Evolutionary conservation across 92 coral and sea anemone species (phyloP), one percentile per base, ranked within the genome.

Genomic region (Epizoanthus rinbou): DNA sequence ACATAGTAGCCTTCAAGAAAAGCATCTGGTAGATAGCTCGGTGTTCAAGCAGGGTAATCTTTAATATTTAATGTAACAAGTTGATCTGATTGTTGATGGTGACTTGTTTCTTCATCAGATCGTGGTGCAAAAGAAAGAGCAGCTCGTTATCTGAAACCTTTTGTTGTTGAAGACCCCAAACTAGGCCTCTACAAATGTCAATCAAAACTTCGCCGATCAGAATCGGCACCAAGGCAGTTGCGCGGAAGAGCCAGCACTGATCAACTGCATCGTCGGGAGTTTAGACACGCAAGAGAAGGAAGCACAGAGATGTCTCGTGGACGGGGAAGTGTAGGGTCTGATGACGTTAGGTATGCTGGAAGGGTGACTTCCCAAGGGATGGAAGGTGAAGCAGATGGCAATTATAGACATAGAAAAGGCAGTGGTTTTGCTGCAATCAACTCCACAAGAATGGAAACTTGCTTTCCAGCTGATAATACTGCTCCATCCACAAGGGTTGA

Each of bases 121-220:
- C 90, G 86, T 24, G 99, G 96, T 67, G 93, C 99, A 33, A 91
- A 87, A 73, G 92, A 95, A 8, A 92, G 99, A 72, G 99, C 99
- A n/a, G 83, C 76, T 17, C 94, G 91, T 18, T 90, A 86, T 81
- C 90, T 96, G 58, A 79, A 94, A 73, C 75, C 88, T 50, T 94
- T 88, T 75, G 79, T 95, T 17, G 97, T 96, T 7, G 98, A 94
- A 41, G 98, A 96, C 69, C 99, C 99, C 6, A 94, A 91, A 79
- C 83, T 96, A 43, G 89, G 91, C 11, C 91, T 91, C 56, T 96
- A 93, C 69, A 78, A 65, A 78, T 78, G 82, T 41, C 97, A 96
- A 84, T 88, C 97, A 19, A 92, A 91, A 67, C 83, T 96, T 16
- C 97, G 90, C 37, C 84, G 97, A 14, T 87, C 97, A 50, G 88